Conservation (phyloP, 2,888 invertebrate species). For the Cetonia aurata region DNA sequence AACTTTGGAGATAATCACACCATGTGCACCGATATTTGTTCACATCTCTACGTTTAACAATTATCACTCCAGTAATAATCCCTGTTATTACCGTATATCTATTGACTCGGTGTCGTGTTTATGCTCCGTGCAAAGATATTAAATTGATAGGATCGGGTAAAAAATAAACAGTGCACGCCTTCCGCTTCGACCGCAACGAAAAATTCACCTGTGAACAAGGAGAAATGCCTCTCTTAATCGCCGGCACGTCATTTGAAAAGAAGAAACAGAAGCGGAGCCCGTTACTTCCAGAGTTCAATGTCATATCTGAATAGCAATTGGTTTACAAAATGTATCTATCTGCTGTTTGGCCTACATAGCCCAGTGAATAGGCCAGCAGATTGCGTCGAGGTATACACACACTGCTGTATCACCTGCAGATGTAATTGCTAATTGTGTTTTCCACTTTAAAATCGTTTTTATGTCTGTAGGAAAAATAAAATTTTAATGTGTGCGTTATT, state of each 20-base stretch:
- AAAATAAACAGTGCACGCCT: conserved; percentile 32
- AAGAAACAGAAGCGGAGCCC: conserved; percentile 36
- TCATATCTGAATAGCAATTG: conserved; percentile 44
- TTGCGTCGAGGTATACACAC: conserved; percentile 8
- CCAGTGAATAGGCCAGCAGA: conserved; percentile 20
- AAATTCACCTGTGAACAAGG: conserved; percentile 27
- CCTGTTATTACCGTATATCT: neutral
- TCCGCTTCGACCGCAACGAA: conserved; percentile 7
- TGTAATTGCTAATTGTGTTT: no score
- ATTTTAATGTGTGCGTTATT: no score
- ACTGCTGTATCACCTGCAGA: no score
- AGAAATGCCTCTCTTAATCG: conserved; percentile 23
- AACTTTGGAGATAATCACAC: no score
- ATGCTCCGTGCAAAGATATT: neutral
- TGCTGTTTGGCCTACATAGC: conserved; percentile 40
- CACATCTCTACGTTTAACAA: no score
- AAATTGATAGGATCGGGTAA: conserved; percentile 7
- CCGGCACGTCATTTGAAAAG: conserved; percentile 21
- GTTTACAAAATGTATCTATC: conserved; percentile 36
- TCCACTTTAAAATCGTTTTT: no score
- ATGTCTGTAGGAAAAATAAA: no score
- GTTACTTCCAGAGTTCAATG: conserved; percentile 44
- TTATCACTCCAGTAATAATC: neutral
- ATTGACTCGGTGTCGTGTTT: no score
- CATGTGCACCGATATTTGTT: no score